Percentiles rank a stretch among this genome's conserved stretches.
phyloP scores from a whole-genome alignment of 2,888 invertebrate genomes.

The Ormyrus rosae region DNA sequence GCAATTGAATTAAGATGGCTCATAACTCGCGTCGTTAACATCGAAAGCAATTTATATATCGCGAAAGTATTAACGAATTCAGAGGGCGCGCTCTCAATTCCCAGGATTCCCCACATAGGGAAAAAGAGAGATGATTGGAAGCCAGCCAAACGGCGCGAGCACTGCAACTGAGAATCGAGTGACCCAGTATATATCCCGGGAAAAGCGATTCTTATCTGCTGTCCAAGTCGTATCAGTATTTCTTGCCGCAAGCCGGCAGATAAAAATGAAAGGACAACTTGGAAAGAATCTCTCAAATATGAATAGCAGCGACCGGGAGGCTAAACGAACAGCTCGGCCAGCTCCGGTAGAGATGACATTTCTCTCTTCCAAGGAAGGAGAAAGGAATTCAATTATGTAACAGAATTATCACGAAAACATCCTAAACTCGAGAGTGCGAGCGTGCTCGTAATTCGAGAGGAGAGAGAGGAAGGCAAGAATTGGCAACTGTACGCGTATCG shows the following conservation, averaged over 20 bases:
- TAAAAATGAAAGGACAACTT: constrained; percentile 45
- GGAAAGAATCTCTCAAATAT: constrained; percentile 7
- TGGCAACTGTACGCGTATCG: background rate
- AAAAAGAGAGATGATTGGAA: constrained; percentile 45
- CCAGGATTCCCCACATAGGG: constrained; percentile 22
- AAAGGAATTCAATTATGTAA: constrained; percentile 19
- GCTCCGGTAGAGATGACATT: background rate
- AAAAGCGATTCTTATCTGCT: constrained; percentile 44
- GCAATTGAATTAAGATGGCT: constrained; percentile 30
- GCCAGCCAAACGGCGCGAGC: constrained; percentile 36
- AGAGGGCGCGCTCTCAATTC: constrained; percentile 28
- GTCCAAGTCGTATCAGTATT: constrained; percentile 47
- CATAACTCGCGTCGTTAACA: constrained; percentile 4
- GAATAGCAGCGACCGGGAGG: background rate
- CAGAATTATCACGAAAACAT: constrained; percentile 36
- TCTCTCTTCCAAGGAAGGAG: background rate
- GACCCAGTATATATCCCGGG: constrained; percentile 46
- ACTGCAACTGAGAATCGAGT: constrained; percentile 46
- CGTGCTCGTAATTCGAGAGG: too few relatives aligned
- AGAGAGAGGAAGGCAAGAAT: constrained; percentile 11
- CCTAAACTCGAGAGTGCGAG: background rate
- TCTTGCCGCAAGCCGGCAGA: constrained; percentile 41
- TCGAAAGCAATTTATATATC: constrained; percentile 14
- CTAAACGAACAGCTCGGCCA: background rate
- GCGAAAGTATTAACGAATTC: constrained; percentile 48